Evolutionary conservation across 2,113 vertebrate genomes (phyloP), one percentile per base, ranked within the genome.

Genomic region (Catharus fuscescens): DNA sequence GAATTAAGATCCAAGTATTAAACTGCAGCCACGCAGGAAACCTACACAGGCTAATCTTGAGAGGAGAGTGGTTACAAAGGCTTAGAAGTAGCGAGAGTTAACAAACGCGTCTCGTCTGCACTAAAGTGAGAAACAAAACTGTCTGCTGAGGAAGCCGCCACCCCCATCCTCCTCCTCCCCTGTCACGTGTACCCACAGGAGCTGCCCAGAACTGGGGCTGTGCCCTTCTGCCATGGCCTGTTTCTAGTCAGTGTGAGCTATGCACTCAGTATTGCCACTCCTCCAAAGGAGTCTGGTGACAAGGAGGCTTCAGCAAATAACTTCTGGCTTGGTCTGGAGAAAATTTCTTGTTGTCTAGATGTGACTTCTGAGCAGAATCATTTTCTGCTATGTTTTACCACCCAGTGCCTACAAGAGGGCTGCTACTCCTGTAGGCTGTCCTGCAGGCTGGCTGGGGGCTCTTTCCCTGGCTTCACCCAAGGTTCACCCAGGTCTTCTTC

Each of bases 11-110:
- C 26, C 52, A 86, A 50, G 40, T 60, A n/a, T 66, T 82, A 52
- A 82, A 93, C 21, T 83, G 53, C 87, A 88, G 34, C 64, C 48
- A 32, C 74, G 20, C 50, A 52, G 81, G 90, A 93, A 92, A 88
- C 26, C 54, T 78, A 24, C 25, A 16, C 32, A n/a, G 29, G 13
- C 59, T 69, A 6, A 14, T 66, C 44, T n/a, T n/a, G 32, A 62
- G 73, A 80, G 29, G 29, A 66, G 45, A 23, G 56, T 13, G 79
- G 64, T 86, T 86, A 88, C 54, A 60, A 62, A 73, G 67, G 36
- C 48, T 80, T 59, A 70, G 52, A 81, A 56, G 31, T 8, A 80
- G n/a, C 1, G 0, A 72, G 74, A 92, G 10, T 25, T 83, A 59
- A 57, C 23, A 64, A 50, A 59, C 29, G 16, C 34, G 52, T 52